Evolutionary conservation across 2,797 vertebrate genomes (phyloP), one percentile per base, ranked within the genome.

Genomic region (Sebastes hubbsi): DNA sequence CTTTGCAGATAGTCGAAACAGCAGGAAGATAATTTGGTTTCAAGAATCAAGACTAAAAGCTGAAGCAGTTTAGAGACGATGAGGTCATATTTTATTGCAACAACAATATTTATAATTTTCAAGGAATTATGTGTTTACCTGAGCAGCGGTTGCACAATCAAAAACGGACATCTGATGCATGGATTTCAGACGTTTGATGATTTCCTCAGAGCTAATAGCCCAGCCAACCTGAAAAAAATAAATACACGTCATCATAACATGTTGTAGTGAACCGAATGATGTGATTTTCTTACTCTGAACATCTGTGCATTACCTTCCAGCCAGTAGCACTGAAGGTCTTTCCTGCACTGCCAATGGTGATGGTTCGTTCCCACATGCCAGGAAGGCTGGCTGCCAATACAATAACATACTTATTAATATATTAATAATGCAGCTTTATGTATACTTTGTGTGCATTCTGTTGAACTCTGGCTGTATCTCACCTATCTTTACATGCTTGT

Each of bases 351-450:
- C 99, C 95, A 0, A 99, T 72, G 18, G 90, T 98, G 78, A 99
- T 66, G 0, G 98, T 99, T 64, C 97, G 96, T n/a, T 98, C 98
- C 98, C 98, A 99, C 99, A 99, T 99, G 60, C 97, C 97, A 12
- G 94, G 97, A 68, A 99, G 95, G 84, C 94, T 97, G 84, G 97
- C 99, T 99, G 84, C 70, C 13, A 67, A 34, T 8, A 30, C 1
- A 66, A 32, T 4, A 2, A 24, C 3, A 20, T 12, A 2, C 18
- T 49, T 18, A 30, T 20, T 3, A 30, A 56, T 22, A 30, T 54
- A 54, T 54, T 54, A 54, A 54, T 10, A 8, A 25, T 2, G 3
- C 56, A 10, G 4, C 18, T 2, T 49, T 34, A 54, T 54, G 49
- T 54, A 8, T 8, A 12, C 1, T 32, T 30, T 13, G 8, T 10